These are phyloP conservation scores for Glaucopsyche alexis DNA, from an alignment of 2,888 invertebrate species.

Conservation along the genomic window DNA sequence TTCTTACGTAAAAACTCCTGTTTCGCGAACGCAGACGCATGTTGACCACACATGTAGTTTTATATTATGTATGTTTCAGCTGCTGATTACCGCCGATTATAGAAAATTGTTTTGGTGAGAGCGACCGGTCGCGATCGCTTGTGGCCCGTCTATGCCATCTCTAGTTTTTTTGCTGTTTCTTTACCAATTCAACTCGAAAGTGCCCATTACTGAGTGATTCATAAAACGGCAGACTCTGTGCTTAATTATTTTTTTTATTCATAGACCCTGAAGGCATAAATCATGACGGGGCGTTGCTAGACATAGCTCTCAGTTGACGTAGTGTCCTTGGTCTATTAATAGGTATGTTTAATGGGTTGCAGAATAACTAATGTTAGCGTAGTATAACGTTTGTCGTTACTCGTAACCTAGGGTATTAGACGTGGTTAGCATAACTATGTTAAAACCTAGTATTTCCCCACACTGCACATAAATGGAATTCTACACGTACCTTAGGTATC, in stretches of 20 bases:
- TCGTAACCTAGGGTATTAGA: neutral
- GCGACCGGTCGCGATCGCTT: too few species aligned
- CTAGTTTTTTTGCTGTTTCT: neutral
- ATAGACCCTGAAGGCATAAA: neutral
- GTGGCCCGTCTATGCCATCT: neutral
- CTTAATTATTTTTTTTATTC: neutral
- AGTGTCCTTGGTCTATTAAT: conserved; percentile 4
- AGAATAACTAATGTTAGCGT: neutral
- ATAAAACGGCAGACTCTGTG: neutral
- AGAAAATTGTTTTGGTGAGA: too few species aligned
- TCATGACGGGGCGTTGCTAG: neutral
- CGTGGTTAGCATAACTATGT: conserved; percentile 1
- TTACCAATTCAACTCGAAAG: neutral
- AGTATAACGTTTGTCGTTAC: neutral
- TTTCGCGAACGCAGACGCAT: too few species aligned
- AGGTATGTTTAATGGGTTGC: neutral
- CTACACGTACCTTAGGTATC: too few species aligned
- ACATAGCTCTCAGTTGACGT: neutral
- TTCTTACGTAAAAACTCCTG: too few species aligned
- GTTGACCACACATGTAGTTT: too few species aligned
- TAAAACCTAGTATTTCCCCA: neutral
- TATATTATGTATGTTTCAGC: too few species aligned
- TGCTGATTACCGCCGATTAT: too few species aligned
- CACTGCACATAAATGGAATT: too few species aligned
- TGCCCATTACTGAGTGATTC: neutral